Base-by-base conservation (phyloP, 1,140 invertebrate genomes). In the Nasonia giraulti region DNA sequence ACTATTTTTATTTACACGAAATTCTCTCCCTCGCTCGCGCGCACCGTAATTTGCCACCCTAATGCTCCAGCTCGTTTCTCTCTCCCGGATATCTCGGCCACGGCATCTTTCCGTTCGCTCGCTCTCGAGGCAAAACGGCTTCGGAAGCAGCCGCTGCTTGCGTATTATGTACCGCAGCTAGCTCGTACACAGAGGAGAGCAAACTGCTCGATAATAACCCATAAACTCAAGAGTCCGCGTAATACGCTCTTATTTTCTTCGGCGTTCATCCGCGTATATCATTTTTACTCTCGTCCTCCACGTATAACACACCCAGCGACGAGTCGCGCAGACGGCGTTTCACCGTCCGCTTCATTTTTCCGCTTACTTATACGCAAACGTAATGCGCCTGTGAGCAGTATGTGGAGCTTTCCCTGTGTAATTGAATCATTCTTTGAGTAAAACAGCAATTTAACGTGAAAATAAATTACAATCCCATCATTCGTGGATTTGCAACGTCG, bases 221-320 rank as follows among this genome's bases (percentile, higher is more conserved):
- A 47, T 82, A 55, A 81, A 71, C 69, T 73, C 23, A 31, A 71
- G 23, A 81, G 37, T 71, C 68, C 44, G 69, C 40, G 23, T 81
- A 81, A 81, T 81, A 11, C 23, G 23, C 17, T 81, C 80, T 82
- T 55, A 82, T 82, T 82, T 74, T n/a, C 11, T 80, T 20, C n/a
- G 23, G 20, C 40, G 11, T 40, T 3, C 17, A 40, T 27, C 55
- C n/a, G 27, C 27, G 20, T 71, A 10, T 27, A 50, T 23, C 3
- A 7, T 7, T 71, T 71, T 71, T 47, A 44, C 66, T 69, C 66
- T 69, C 66, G 20, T n/a, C 47, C 33, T 6, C 33, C 33, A 6
- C 10, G 1, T 27, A 44, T 44, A 7, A 44, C 17, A 17, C 50
- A 0, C 17, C 50, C 17, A 12, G 17, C 3, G 50, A 55, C 3